Conservation (phyloP, 1,140 invertebrate species). For the Drosophila pruinosa region DNA sequence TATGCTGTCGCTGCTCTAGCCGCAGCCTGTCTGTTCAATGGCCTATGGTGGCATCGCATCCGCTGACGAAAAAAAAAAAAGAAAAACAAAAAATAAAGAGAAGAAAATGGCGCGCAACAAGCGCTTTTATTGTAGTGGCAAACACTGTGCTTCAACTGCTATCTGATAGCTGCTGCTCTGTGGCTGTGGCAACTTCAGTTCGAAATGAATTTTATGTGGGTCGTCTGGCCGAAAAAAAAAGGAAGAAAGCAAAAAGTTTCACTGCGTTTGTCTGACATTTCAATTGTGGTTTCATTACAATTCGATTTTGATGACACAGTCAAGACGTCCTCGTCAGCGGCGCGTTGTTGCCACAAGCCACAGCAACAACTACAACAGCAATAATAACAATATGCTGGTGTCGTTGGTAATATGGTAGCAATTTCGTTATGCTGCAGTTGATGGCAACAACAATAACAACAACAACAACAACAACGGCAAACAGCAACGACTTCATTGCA, state of each 20-base stretch:
- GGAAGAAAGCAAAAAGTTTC: conserved; percentile 45
- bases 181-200: conserved; percentile 27
- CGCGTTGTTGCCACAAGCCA: conserved; percentile 42
- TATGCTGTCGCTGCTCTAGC: conserved; percentile 5
- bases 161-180: not conserved
- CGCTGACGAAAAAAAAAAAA: not conserved
- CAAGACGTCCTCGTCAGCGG: conserved; percentile 45
- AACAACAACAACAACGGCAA: not conserved
- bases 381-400: conserved; percentile 74
- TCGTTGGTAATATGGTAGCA: conserved; percentile 75
- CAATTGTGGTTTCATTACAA: conserved; percentile 69
- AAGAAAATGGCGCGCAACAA: conserved; percentile 60
- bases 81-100: not conserved
- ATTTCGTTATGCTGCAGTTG: conserved; percentile 67
- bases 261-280: conserved; percentile 64
- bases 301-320: conserved; percentile 72
- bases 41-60: conserved; percentile 8
- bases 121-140: conserved; percentile 43
- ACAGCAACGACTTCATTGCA: conserved; percentile 54
- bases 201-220: conserved; percentile 66
- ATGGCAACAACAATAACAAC: conserved; percentile 27
- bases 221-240: conserved; percentile 21
- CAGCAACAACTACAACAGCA: conserved; percentile 37
- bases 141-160: not conserved
- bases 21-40: conserved; percentile 17